Evolutionary conservation across 2,113 vertebrate genomes (phyloP).

Genomic region (Egretta garzetta): DNA sequence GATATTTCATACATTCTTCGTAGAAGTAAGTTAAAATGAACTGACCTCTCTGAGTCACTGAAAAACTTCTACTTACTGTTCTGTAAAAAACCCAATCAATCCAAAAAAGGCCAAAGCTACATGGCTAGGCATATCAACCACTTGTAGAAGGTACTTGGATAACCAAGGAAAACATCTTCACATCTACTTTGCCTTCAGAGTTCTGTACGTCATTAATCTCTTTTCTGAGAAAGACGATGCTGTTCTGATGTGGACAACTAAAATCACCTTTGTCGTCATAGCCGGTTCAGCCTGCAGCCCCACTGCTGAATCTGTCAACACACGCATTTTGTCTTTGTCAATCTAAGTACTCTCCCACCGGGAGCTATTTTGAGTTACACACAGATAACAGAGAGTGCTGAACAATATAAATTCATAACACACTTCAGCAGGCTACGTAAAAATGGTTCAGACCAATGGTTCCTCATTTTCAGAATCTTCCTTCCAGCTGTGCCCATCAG

Average conservation of each 20-base stretch:
- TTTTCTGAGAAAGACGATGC: not conserved
- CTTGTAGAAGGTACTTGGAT: not conserved
- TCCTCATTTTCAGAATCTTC: not conserved
- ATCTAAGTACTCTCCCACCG: not conserved
- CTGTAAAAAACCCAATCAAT: not conserved
- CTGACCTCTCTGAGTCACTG: not conserved
- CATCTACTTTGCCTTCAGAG: not conserved
- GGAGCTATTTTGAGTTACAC: not conserved
- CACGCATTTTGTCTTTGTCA: not conserved
- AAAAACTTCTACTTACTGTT: not conserved
- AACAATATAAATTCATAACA: not conserved
- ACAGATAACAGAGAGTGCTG: not conserved
- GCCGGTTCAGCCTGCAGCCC: not conserved
- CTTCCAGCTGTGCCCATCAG: not conserved
- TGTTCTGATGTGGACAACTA: not conserved
- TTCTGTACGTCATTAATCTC: not conserved
- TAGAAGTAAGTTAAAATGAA: not conserved
- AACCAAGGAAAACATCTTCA: not conserved
- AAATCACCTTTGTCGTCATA: not conserved
- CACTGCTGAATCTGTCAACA: not conserved
- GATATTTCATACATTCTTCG: not conserved
- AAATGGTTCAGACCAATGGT: not conserved
- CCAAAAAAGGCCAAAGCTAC: not conserved
- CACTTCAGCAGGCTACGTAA: not conserved
- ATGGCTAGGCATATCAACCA: not conserved